phyloP scores from a whole-genome alignment of 2,888 invertebrate species.

The Yponomeuta malinellus region DNA sequence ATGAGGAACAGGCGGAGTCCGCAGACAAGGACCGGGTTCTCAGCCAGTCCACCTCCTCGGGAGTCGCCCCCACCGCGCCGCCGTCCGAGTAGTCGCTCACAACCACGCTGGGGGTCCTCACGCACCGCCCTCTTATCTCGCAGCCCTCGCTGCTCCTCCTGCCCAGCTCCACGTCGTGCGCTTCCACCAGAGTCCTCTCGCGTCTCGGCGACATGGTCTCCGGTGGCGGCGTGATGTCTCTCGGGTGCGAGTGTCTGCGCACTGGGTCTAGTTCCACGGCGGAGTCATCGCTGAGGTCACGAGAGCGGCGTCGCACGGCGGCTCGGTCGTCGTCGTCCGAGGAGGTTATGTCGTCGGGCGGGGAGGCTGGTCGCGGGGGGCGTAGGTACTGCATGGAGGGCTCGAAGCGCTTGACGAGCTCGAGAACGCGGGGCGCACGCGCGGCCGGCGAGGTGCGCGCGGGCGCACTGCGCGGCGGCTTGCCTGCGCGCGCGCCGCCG shows the following conservation, averaged over 20 bases:
- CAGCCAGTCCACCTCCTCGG: slow-evolving; percentile 65
- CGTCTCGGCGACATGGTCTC: slow-evolving; percentile 59
- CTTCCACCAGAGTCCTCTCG: slow-evolving; percentile 65
- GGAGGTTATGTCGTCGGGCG: slow-evolving; percentile 61
- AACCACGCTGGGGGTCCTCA: slow-evolving; percentile 89
- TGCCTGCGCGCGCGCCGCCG: slow-evolving; percentile 40
- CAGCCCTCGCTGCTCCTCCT: slow-evolving; percentile 68
- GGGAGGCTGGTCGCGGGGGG: slow-evolving; percentile 58
- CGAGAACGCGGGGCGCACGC: slow-evolving; percentile 64
- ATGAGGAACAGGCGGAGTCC: slow-evolving; percentile 84
- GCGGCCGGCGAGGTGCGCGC: slow-evolving; percentile 47
- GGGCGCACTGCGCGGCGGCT: slow-evolving; percentile 30
- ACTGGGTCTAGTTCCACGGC: slow-evolving; percentile 73
- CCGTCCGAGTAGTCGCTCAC: slow-evolving; percentile 91
- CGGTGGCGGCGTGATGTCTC: slow-evolving; percentile 55
- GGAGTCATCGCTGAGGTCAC: slow-evolving; percentile 72
- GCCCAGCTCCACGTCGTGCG: slow-evolving; percentile 74
- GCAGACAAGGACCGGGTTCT: slow-evolving; percentile 73
- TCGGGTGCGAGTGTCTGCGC: slow-evolving; percentile 59
- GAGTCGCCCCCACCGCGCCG: slow-evolving; percentile 60
- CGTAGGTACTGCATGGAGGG: slow-evolving; percentile 68
- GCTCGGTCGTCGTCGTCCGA: slow-evolving; percentile 69
- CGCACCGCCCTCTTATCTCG: slow-evolving; percentile 74
- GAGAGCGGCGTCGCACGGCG: slow-evolving; percentile 61
- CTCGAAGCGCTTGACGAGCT: slow-evolving; percentile 61